Base-by-base conservation (phyloP, 2,113 vertebrate species). In the Mustelus asterias region DNA sequence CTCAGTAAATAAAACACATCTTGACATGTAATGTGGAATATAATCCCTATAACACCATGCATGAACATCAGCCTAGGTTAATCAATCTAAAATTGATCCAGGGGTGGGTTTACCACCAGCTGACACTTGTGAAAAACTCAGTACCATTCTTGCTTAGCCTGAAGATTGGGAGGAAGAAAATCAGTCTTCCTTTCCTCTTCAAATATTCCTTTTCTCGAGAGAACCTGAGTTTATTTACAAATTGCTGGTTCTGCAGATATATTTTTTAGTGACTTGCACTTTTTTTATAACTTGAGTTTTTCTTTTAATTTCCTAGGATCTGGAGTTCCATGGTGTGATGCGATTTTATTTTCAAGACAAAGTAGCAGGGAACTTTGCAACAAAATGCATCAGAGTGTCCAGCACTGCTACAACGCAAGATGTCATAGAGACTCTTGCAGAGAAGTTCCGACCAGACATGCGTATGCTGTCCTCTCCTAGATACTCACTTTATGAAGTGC, bases 331-430 rank as follows among this genome's bases (percentile, higher is more conserved):
- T 96, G 99, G 99, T 95, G 99, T 99, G 96, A 99, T 99, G 99
- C 98, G 99, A 96, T 99, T 99, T 97, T 99, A 99, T 97, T 99
- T 99, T 97, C 99, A 99, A 98, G 99, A 99, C 96, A 98, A 99
- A 96, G 98, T 99, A 96, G 99, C 99, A 26, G 99, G 99, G 92
- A 99, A 99, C 97, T 99, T 99, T 41, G 99, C 99, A 96, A 99
- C 99, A 72, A 99, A 99, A 96, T 99, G 99, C 96, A 99, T 99
- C 96, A 98, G 99, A 86, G 99, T 99, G 58, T 99, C 99, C 26
- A 99, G 99, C 97, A 99, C 99, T 0, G 99, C 99, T 37, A 99
- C 99, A 96, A 99, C 99, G 4, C 99, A 99, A 97, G 99, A 99
- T 95, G 99, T 99, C 96, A 99, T 99, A 69, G 99, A 99, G 97